Evolutionary conservation across 1,140 invertebrate genomes (phyloP), one percentile per base, ranked within the genome.

Genomic region (Nephotettix cincticeps): DNA sequence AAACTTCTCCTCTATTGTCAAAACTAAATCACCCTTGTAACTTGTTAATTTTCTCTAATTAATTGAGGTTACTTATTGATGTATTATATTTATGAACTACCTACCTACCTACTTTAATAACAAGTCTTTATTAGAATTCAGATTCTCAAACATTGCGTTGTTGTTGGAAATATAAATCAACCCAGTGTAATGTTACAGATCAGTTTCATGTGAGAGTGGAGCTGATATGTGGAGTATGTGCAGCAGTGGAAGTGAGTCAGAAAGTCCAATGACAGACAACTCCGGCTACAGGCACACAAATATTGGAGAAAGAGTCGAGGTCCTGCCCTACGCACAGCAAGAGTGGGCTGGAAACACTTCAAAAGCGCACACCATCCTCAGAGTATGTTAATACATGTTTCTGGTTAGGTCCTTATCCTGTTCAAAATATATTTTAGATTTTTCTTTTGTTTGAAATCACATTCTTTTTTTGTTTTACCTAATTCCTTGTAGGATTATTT

Each of bases 321-420:
- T 79, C 21, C 51, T 72, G 25, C 17, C 71, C 30, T 76, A 76
- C 69, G 76, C 75, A 51, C 36, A 56, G 9, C 70, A 69, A n/a
- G 79, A 82, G 73, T 83, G 83, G 82, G 80, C 78, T 68, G 80
- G 80, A 0, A 71, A 81, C 25, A 83, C 82, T 32, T 58, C 75
- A 9, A 79, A 75, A 56, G 80, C 81, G 36, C 61, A 75, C 30
- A 77, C 76, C 27, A 80, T 83, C 4, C 73, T 76, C 73, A 75
- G 81, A 76, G 81, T 83, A 68, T 45, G 45, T 68, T 68, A 54
- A 45, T 19, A 45, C 17, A 54, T 25, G 29, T 36, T 25, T 6
- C 23, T 63, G 27, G 36, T 72, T 25, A 19, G n/a, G 13, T 71
- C 27, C 6, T 68, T 73, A 45, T 45, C 11, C 21, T 19, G 21